A percentile compares a stretch with the other conserved stretches of the same genome.
These are phyloP conservation scores for Ceratotherium simum DNA, from an alignment of 2,113 vertebrate genomes.

Conservation along the genomic window DNA sequence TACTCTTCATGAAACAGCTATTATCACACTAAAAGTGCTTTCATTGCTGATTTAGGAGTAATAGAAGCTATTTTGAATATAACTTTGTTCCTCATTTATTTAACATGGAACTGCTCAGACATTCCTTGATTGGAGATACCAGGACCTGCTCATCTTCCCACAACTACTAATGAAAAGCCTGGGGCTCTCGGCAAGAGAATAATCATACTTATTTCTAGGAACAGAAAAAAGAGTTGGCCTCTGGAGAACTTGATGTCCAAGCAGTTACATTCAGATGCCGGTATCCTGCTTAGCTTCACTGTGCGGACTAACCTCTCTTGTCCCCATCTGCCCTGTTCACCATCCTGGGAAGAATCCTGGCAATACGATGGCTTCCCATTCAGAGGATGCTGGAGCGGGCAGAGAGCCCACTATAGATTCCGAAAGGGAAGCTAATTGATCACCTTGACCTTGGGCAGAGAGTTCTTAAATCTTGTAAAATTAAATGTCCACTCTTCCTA, in stretches of 20 bases:
- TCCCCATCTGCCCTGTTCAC: neutral
- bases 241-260: neutral
- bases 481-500: neutral
- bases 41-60: neutral
- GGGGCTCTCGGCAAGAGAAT: neutral
- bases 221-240: neutral
- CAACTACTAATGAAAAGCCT: neutral
- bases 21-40: neutral
- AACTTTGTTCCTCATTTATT: neutral
- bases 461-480: constrained; percentile 33
- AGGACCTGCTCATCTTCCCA: neutral
- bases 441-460: neutral
- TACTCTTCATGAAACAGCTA: neutral
- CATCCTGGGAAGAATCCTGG: neutral
- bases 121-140: neutral
- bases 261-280: neutral
- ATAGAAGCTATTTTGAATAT: constrained; percentile 9
- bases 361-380: neutral
- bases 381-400: neutral
- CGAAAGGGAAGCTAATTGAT: neutral
- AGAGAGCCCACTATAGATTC: neutral
- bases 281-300: neutral
- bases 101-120: neutral
- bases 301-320: neutral
- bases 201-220: neutral